Conservation (phyloP, 2,888 invertebrate genomes). For the Drosophila sordidula region DNA sequence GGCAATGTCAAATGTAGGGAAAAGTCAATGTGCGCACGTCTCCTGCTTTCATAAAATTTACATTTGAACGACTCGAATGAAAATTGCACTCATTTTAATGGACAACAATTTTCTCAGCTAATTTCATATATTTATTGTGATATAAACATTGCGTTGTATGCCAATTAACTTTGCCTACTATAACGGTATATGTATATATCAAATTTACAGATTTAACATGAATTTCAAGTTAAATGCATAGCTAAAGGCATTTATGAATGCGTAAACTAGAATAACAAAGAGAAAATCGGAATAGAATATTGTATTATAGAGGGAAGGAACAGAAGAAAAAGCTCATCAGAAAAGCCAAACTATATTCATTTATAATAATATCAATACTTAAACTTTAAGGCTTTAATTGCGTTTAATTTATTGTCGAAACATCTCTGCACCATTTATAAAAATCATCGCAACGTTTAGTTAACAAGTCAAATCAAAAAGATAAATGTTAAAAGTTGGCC, state of each 20-base stretch:
- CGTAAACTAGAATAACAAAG: too few species aligned
- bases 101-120: slow-evolving; percentile 46
- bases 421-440: slow-evolving; percentile 8
- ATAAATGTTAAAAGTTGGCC: slow-evolving; percentile 48
- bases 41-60: slow-evolving; percentile 69
- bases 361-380: too few species aligned
- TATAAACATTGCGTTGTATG: slow-evolving; percentile 2
- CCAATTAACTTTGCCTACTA: slow-evolving; percentile 17
- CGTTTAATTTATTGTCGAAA: too few species aligned
- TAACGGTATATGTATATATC: not conserved
- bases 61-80: slow-evolving; percentile 69
- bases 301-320: too few species aligned
- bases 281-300: too few species aligned
- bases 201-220: not conserved
- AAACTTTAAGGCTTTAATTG: too few species aligned
- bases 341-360: too few species aligned
- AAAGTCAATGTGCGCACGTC: slow-evolving; percentile 52
- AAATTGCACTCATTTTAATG: slow-evolving; percentile 66
- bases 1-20: slow-evolving; percentile 8
- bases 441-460: slow-evolving; percentile 14
- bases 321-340: too few species aligned
- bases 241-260: too few species aligned
- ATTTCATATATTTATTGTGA: not conserved
- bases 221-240: not conserved
- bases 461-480: not conserved